These are phyloP conservation scores for Nansenia antarctica DNA, from an alignment of 2,113 vertebrate species.

Conservation along the genomic window DNA sequence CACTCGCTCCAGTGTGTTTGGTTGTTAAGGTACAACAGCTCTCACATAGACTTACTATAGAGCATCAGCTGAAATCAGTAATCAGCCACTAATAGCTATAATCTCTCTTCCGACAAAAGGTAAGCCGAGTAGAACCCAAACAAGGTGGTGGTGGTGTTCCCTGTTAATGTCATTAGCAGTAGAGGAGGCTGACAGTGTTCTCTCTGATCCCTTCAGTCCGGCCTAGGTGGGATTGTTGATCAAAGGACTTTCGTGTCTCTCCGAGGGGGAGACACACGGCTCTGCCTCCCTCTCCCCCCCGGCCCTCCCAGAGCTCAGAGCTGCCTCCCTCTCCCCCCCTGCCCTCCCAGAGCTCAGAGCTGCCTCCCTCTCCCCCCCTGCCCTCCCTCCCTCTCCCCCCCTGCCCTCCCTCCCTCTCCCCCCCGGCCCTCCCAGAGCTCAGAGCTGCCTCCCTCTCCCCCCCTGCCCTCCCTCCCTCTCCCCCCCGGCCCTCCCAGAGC, in stretches of 20 bases:
- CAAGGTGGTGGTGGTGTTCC: not conserved
- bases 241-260: constrained; percentile 45
- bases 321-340: not conserved
- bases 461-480: too few relatives aligned
- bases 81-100: constrained; percentile 34
- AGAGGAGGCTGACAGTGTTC: constrained; percentile 6
- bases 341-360: too few relatives aligned
- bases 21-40: constrained; percentile 19
- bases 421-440: too few relatives aligned
- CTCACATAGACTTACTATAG: constrained; percentile 27
- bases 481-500: too few relatives aligned
- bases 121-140: constrained; percentile 21
- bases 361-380: too few relatives aligned
- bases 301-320: not conserved
- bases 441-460: too few relatives aligned
- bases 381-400: too few relatives aligned
- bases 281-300: not conserved
- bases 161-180: constrained; percentile 18
- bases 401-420: too few relatives aligned
- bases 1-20: constrained; percentile 11
- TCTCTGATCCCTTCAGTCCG: constrained; percentile 48
- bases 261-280: not conserved
- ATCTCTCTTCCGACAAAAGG: constrained; percentile 24
- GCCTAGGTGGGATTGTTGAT: constrained; percentile 36
- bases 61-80: constrained; percentile 29